Conservation (phyloP, 2,888 invertebrate genomes). For the Ischnus inquisitorius region DNA sequence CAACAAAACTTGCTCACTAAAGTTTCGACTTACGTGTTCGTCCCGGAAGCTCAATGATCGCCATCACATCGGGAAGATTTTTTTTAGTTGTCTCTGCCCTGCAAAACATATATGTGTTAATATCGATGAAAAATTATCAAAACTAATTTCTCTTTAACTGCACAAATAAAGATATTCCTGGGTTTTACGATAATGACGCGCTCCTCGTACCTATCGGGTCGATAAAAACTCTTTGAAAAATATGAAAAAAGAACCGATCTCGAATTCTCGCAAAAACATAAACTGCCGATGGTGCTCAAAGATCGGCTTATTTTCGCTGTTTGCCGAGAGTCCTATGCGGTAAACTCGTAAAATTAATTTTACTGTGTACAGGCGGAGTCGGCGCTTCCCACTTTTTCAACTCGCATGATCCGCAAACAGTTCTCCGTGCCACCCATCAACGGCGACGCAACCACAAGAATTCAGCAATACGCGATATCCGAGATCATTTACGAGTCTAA, state of each 20-base stretch:
- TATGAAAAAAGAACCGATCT: background rate
- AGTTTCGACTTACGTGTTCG: too few species aligned
- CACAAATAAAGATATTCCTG: background rate
- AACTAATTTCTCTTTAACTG: background rate
- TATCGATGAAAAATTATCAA: background rate
- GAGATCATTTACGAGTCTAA: background rate
- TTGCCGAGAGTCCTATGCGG: background rate
- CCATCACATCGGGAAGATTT: too few species aligned
- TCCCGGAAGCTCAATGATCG: too few species aligned
- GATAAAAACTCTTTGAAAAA: background rate
- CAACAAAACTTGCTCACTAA: too few species aligned
- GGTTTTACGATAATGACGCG: background rate
- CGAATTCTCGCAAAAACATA: conserved; percentile 25
- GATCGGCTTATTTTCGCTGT: conserved; percentile 36
- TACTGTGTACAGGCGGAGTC: background rate
- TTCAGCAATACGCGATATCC: background rate
- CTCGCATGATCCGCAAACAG: background rate
- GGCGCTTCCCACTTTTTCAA: background rate
- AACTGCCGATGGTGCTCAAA: conserved; percentile 16
- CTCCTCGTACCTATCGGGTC: background rate
- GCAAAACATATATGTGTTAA: too few species aligned
- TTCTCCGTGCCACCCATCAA: background rate
- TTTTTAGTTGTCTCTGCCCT: too few species aligned
- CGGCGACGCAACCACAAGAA: conserved; percentile 1
- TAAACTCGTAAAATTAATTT: conserved; percentile 42